Conservation (phyloP, 2,888 invertebrate genomes). For the Limnephilus marmoratus region DNA sequence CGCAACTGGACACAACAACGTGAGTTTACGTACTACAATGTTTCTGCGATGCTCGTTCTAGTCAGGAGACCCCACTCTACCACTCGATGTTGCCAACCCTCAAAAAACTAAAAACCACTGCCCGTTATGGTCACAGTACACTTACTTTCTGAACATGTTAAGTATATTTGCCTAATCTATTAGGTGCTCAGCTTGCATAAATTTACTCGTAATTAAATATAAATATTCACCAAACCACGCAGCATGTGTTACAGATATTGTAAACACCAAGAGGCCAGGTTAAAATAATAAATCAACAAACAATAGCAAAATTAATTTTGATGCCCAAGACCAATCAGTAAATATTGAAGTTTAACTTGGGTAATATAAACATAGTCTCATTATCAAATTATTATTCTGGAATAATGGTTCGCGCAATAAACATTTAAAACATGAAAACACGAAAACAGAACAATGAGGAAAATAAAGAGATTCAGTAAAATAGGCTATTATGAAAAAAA, state of each 20-base stretch:
- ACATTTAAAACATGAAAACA: neutral
- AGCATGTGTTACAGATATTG: neutral
- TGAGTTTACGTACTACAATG: too few relatives aligned
- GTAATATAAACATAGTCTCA: neutral
- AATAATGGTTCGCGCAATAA: neutral
- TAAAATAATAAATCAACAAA: neutral
- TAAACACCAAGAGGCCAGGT: neutral
- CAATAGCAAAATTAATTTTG: neutral
- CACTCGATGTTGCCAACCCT: too few relatives aligned
- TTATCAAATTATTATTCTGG: neutral
- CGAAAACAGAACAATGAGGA: neutral
- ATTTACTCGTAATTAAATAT: neutral
- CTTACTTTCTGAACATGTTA: too few relatives aligned
- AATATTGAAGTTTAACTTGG: neutral
- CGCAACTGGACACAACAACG: too few relatives aligned
- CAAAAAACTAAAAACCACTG: too few relatives aligned
- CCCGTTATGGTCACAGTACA: too few relatives aligned
- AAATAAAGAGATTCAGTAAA: neutral
- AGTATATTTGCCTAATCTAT: neutral
- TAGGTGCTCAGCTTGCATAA: neutral
- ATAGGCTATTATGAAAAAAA: neutral
- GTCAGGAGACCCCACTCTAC: too few relatives aligned
- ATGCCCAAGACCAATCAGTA: neutral
- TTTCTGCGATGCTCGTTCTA: too few relatives aligned
- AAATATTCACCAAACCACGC: neutral